phyloP scores from a whole-genome alignment of 1,140 invertebrate species.

The Caenorhabditis elegans region DNA sequence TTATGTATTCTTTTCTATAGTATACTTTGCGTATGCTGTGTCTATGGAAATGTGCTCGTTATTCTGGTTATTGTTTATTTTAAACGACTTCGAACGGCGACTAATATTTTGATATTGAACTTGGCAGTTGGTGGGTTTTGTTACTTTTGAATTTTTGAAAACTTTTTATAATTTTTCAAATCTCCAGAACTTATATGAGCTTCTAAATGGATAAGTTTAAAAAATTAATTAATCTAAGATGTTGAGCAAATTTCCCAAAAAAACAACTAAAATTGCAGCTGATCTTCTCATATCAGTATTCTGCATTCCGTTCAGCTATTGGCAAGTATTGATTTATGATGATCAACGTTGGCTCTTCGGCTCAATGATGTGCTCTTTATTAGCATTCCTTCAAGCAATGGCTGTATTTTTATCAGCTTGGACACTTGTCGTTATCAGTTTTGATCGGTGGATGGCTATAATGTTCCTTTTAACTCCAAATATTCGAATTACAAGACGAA shows the following conservation, averaged over 20 bases:
- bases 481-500: slow-evolving; percentile 52
- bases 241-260: background rate
- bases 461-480: slow-evolving; percentile 61
- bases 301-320: slow-evolving; percentile 64
- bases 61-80: slow-evolving; percentile 65
- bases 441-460: slow-evolving; percentile 60
- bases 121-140: slow-evolving; percentile 49
- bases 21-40: slow-evolving; percentile 57
- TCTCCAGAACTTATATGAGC: too few relatives aligned
- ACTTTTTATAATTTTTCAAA: background rate
- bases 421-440: slow-evolving; percentile 65
- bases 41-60: slow-evolving; percentile 61
- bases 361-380: slow-evolving; percentile 58
- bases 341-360: slow-evolving; percentile 66
- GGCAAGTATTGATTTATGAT: slow-evolving; percentile 66
- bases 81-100: slow-evolving; percentile 59
- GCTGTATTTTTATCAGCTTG: slow-evolving; percentile 64
- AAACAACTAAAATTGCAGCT: background rate
- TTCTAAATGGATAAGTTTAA: too few relatives aligned
- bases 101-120: slow-evolving; percentile 61
- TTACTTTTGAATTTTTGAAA: background rate
- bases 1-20: slow-evolving; percentile 61
- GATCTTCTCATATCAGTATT: slow-evolving; percentile 60
- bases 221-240: background rate
- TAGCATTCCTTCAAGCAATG: slow-evolving; percentile 64